Base-by-base conservation (phyloP, 2,888 invertebrate genomes). In the Clitarchus hookeri region DNA sequence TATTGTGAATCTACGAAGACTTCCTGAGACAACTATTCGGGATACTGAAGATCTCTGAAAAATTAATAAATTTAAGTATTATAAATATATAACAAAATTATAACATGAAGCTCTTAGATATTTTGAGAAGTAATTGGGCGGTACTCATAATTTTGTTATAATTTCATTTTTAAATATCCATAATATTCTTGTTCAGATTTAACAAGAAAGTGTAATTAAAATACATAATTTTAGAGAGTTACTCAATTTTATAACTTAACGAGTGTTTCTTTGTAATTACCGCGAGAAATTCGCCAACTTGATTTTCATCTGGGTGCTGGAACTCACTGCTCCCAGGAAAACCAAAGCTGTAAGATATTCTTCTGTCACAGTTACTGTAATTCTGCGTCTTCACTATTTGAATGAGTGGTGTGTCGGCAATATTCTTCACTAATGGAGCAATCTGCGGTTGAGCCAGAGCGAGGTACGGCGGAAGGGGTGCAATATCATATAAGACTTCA, bases 401-500 rank as follows among this genome's bases (percentile, higher is more conserved):
- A 27, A n/a, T 80, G 25, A 19, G 25, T n/a, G 13, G 44, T 9
- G 13, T 48, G 0, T 79, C 44, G 1, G 4, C 8, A 9, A 23
- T 25, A 89, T 95, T 94, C 26, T 92, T 92, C 84, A 92, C 92
- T 84, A 92, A 87, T 9, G 93, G 93, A 65, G 92, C 92, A 88
- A 94, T 92, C 88, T 93, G 91, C 0, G 94, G 94, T n/a, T 93
- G 90, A 86, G 92, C 91, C 85, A 94, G 92, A 82, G 94, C 91
- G 90, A 93, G 91, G 90, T 93, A 93, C 44, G 94, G 91, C 11
- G 94, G 92, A 84, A 95, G 91, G 13, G 94, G 94, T 19, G 93
- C 93, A 83, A 96, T 93, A 84, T 95, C 93, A 91, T 96, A 96
- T n/a, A 94, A 90, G n/a, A 95, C 94, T 88, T 95, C 95, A 89